phyloP scores from a whole-genome alignment of 2,113 vertebrate species.

The Thamnophis sirtalis region DNA sequence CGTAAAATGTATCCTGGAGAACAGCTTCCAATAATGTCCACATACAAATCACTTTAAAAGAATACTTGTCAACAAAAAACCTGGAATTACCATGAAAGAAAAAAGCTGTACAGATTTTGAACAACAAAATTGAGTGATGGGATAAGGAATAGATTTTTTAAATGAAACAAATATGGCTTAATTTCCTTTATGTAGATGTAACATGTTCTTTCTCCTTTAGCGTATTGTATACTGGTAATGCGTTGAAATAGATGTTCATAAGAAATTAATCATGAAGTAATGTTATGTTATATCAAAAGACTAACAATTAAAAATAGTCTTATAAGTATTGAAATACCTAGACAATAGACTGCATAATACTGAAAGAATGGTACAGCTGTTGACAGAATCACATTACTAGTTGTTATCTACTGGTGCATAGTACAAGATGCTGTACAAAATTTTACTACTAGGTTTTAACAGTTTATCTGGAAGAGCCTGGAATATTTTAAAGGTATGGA shows the following conservation, averaged over 20 bases:
- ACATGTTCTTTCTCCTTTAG: background rate
- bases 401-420: background rate
- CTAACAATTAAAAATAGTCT: background rate
- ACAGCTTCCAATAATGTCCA: background rate
- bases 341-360: background rate
- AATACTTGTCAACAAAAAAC: background rate
- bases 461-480: background rate
- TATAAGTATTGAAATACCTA: background rate
- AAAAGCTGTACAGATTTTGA: background rate
- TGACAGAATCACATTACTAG: background rate
- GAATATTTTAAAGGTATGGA: background rate
- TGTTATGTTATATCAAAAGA: background rate
- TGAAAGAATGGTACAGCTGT: background rate
- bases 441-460: background rate
- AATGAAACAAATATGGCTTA: background rate
- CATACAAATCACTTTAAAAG: background rate
- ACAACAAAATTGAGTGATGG: background rate
- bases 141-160: background rate
- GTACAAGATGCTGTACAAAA: background rate
- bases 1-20: background rate
- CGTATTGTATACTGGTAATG: background rate
- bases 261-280: background rate
- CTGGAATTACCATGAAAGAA: background rate
- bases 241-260: background rate
- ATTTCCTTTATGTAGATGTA: background rate